Conservation (phyloP, 2,888 invertebrate genomes). For the Ceriagrion tenellum region DNA sequence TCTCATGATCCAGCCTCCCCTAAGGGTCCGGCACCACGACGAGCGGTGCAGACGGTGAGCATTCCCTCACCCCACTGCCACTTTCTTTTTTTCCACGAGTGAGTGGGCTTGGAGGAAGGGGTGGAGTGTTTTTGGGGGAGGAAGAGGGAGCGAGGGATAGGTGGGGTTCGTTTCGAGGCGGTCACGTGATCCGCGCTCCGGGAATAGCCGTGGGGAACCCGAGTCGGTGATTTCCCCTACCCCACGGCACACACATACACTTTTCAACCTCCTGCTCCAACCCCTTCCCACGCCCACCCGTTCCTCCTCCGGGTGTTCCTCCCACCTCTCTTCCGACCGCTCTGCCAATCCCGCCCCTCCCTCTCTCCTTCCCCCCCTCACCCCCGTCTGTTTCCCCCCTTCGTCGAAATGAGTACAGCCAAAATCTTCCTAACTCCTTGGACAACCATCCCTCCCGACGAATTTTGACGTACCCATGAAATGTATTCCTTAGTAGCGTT, state of each 20-base stretch:
- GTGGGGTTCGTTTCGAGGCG: neutral
- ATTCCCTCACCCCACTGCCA: neutral
- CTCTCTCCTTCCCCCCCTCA: neutral
- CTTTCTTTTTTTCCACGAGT: neutral
- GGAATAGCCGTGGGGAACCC: constrained; percentile 63
- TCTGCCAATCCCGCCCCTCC: neutral
- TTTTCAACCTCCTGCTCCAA: neutral
- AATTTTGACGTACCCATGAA: neutral
- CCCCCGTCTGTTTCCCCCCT: neutral
- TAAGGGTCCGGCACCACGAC: neutral
- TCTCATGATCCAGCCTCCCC: neutral
- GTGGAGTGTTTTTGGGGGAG: neutral
- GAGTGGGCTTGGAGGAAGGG: neutral
- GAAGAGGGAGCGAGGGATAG: neutral
- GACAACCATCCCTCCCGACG: neutral
- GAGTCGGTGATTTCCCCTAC: constrained; percentile 28
- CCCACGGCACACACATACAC: neutral
- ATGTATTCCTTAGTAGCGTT: too few relatives aligned
- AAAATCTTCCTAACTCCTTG: neutral
- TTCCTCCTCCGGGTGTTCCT: neutral
- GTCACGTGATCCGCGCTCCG: constrained; percentile 56
- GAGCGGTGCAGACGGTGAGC: neutral
- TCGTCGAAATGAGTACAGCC: neutral
- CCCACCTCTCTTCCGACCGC: neutral
- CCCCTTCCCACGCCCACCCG: neutral